Base-by-base conservation (phyloP, 2,797 vertebrate species). In the Trachops cirrhosus region DNA sequence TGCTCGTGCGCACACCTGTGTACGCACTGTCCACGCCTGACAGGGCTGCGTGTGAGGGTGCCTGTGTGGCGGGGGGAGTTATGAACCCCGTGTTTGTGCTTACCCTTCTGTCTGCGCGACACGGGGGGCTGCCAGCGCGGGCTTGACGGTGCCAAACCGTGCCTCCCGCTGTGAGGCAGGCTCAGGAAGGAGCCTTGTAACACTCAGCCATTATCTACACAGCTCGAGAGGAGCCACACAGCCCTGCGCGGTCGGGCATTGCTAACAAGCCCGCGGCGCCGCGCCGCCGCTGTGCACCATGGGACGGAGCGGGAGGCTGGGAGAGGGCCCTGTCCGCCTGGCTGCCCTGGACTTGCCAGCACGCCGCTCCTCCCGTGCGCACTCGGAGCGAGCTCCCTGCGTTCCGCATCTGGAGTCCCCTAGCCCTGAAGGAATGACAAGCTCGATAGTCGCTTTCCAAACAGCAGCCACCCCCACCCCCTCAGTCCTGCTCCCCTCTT, bases 231-330 rank as follows among this genome's bases (percentile, higher is more conserved):
- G 41, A 83, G 37, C 86, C 77, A 79, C 84, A 84, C 59, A 95
- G 90, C 57, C 39, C 70, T 0, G 18, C 75, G 52, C 1, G 9
- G 78, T 85, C 94, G 62, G 82, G 74, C 87, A 50, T 59, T 50
- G 59, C 85, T 96, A 93, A 97, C 93, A 82, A 97, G 97, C 93
- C 52, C 14, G 62, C 5, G 0, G 64, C 0, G 7, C 67, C 2
- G 16, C 91, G 70, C 74, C 73, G 74, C 59, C 5, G 3, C 0
- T 1, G 39, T 82, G 46, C n/a, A 85, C 73, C 74, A n/a, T 26
- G 80, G 87, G 95, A 73, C 84, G 4, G 6, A 80, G 52, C 0
- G 0, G 50, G 89, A 52, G 34, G 73, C 86, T 39, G 70, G 34
- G 89, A 71, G 52, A 74, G 68, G 90, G 50, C 50, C 83, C 48